Base-by-base conservation (phyloP, 2,113 vertebrate species). In the Oryzias celebensis region DNA sequence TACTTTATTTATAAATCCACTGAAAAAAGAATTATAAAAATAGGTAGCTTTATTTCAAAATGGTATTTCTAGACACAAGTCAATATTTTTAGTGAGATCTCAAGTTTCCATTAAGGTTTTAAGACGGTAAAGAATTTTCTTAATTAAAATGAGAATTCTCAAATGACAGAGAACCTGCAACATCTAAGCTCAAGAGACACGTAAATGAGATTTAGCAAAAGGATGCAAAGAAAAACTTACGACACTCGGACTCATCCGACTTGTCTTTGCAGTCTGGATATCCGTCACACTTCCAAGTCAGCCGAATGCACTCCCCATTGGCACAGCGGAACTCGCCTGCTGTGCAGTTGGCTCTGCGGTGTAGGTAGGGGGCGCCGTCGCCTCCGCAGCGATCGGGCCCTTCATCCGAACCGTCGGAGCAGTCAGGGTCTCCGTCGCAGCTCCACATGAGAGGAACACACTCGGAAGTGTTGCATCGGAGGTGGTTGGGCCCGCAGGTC, bases 251-350 rank as follows among this genome's bases (percentile, higher is more conserved):
- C 88, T 99, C 97, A 3, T 99, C 97, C 0, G 96, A 97, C 75
- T 95, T 95, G 93, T 99, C 97, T 89, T 98, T 97, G 92, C 97
- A 99, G 93, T 99, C 97, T 1, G 93, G 91, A 10, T 96, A 95
- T 0, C 96, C 96, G 0, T 99, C 97, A 0, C 97, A 99, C 74
- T 95, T 96, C 97, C 97, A 99, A 69, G 92, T 91, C 59, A 93
- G 89, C 62, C 93, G 93, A 69, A 99, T 89, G 75, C 97, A 98
- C 59, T 98, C 95, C 6, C 96, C 96, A 0, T 93, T 96, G 78
- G 92, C 75, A 1, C 97, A 99, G 71, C 91, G 93, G 75, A 98
- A 98, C 89, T 98, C 95, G 0, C 86, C 89, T 0, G 88, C 69
- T 0, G 91, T 88, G 13, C 97, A 98, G 71, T 92, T 93, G 0